Conservation (phyloP, 2,113 vertebrate genomes). For the Gasterosteus aculeatus region DNA sequence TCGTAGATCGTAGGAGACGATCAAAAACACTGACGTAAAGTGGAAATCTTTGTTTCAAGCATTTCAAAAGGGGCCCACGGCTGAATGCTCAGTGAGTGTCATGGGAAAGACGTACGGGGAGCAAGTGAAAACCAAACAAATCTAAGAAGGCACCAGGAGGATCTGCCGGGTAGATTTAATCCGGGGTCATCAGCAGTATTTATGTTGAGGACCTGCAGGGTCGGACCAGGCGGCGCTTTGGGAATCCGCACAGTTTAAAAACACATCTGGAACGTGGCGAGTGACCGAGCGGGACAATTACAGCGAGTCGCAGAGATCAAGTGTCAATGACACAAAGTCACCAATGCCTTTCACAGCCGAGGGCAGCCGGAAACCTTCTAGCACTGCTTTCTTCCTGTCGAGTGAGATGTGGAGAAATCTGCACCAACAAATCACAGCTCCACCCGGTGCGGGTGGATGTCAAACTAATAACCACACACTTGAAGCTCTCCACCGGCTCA, state of each 20-base stretch:
- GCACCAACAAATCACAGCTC: too few relatives aligned
- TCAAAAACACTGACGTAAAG: neutral
- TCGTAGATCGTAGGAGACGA: neutral
- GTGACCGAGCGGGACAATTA: neutral
- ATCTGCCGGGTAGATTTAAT: neutral
- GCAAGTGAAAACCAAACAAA: neutral
- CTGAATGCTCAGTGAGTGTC: neutral
- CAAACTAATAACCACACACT: too few relatives aligned
- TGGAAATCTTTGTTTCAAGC: neutral
- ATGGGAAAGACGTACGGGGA: neutral
- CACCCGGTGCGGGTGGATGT: too few relatives aligned
- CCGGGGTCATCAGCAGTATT: conserved; percentile 12
- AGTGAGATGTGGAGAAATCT: too few relatives aligned
- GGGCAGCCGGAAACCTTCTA: conserved; percentile 3
- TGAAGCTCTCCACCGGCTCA: too few relatives aligned
- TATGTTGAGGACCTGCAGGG: conserved; percentile 14
- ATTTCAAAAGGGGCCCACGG: neutral
- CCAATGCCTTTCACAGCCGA: conserved; percentile 19
- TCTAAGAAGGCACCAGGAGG: neutral
- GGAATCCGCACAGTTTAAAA: conserved; percentile 45
- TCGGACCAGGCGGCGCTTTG: neutral
- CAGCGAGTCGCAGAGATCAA: conserved; percentile 13
- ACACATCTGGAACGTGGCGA: neutral
- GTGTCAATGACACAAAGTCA: conserved; percentile 23
- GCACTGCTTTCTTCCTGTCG: neutral